A percentile compares a stretch with the other conserved stretches of the same genome.
These are phyloP conservation scores for Eupithecia inturbata DNA, from an alignment of 2,888 invertebrate genomes.

Conservation along the genomic window DNA sequence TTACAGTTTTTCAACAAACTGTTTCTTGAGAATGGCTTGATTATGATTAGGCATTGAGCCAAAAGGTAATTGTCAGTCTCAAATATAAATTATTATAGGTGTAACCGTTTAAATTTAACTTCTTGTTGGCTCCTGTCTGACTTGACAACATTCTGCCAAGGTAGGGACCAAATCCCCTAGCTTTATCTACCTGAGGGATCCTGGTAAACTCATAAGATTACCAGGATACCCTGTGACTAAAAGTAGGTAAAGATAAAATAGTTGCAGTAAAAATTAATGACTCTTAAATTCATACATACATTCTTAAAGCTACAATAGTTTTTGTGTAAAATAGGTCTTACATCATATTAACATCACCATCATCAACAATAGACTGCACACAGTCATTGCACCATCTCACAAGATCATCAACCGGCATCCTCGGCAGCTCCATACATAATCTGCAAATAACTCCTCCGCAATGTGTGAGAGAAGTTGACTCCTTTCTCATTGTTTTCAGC, in stretches of 20 bases:
- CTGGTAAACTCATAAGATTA: neutral
- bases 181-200: neutral
- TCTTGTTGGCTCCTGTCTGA: neutral
- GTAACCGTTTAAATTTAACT: neutral
- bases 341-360: constrained; percentile 78
- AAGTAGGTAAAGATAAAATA: neutral
- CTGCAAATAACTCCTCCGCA: constrained; percentile 70
- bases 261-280: neutral
- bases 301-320: no score
- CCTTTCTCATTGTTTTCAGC: constrained; percentile 63
- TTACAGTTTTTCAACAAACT: no score
- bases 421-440: constrained; percentile 68
- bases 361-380: constrained; percentile 73
- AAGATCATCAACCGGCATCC: constrained; percentile 59
- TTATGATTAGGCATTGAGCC: neutral
- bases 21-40: no score
- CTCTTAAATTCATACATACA: no score
- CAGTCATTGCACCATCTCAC: constrained; percentile 72
- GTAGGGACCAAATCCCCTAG: neutral
- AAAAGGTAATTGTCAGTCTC: neutral
- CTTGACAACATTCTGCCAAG: neutral
- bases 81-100: neutral
- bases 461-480: constrained; percentile 69
- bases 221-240: neutral
- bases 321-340: constrained; percentile 49